A percentile compares a stretch with the other conserved stretches of the same genome.
Evolutionary conservation across 2,888 invertebrate genomes (phyloP).

Genomic region (Clanis bilineata): DNA sequence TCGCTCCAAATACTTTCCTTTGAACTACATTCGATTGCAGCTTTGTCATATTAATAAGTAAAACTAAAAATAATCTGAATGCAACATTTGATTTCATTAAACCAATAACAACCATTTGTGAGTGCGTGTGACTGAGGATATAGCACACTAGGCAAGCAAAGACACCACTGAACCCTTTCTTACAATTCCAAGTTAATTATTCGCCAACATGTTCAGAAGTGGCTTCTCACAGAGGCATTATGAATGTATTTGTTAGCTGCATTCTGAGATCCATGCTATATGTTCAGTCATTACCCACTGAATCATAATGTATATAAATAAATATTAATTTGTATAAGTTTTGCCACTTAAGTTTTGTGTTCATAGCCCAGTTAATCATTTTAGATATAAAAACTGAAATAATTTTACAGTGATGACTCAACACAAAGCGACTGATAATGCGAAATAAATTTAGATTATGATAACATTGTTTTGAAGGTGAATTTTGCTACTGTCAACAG

Average conservation of each 20-base stretch:
- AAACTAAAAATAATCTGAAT: constrained; percentile 78
- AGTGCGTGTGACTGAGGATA: constrained; percentile 71
- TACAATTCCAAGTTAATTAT: constrained; percentile 30
- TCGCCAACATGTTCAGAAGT: constrained; percentile 37
- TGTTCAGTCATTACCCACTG: constrained; percentile 76
- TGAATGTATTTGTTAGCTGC: constrained; percentile 67
- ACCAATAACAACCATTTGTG: constrained; percentile 77
- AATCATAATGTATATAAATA: constrained; percentile 71
- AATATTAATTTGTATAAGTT: constrained; percentile 60
- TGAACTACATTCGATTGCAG: constrained; percentile 77
- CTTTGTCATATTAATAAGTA: constrained; percentile 65
- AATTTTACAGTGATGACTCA: constrained; percentile 49
- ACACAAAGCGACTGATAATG: constrained; percentile 56
- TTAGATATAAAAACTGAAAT: constrained; percentile 51
- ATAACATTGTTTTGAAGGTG: constrained; percentile 41
- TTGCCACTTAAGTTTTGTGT: constrained; percentile 61
- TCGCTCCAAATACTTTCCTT: constrained; percentile 72
- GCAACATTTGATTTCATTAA: constrained; percentile 73
- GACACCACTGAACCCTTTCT: constrained; percentile 41
- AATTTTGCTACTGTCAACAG: constrained; percentile 47
- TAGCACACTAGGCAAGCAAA: constrained; percentile 64
- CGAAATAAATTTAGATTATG: constrained; percentile 52
- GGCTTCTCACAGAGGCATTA: constrained; percentile 48
- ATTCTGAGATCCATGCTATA: constrained; percentile 81
- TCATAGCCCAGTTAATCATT: constrained; percentile 72